Conservation (phyloP, 1,140 invertebrate genomes). For the Bicyclus anynana region DNA sequence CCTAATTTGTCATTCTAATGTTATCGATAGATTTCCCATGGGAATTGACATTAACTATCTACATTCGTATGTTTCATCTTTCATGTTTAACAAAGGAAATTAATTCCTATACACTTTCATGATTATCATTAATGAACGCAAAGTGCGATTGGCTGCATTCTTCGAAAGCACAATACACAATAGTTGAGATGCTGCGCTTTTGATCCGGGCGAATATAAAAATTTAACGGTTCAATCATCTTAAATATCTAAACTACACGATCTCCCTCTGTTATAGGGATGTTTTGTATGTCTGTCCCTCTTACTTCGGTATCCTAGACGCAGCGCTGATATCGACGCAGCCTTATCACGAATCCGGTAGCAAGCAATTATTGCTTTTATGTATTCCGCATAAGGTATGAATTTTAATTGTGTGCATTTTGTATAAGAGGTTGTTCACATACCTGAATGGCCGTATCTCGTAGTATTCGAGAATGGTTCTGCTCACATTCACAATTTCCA, state of each 20-base stretch:
- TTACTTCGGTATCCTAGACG: constrained; percentile 62
- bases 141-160: constrained; percentile 39
- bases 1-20: no score
- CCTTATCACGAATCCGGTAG: constrained; percentile 51
- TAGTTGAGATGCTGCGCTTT: constrained; percentile 58
- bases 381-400: constrained; percentile 30
- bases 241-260: constrained; percentile 44
- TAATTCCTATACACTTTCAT: no score
- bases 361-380: constrained; percentile 44
- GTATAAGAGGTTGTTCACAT: constrained; percentile 59
- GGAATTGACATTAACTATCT: neutral
- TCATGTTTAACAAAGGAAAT: no score
- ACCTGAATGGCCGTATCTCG: constrained; percentile 69
- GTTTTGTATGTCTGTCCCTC: constrained; percentile 31
- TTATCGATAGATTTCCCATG: no score
- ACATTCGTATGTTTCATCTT: no score
- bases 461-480: constrained; percentile 64
- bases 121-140: constrained; percentile 23
- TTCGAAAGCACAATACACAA: constrained; percentile 48
- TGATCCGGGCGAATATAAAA: constrained; percentile 59
- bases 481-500: constrained; percentile 45
- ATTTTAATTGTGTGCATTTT: constrained; percentile 37
- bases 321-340: constrained; percentile 71
- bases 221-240: constrained; percentile 68
- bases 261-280: constrained; percentile 29